Conservation (phyloP, 2,888 invertebrate species). For the Euplagia quadripunctaria region DNA sequence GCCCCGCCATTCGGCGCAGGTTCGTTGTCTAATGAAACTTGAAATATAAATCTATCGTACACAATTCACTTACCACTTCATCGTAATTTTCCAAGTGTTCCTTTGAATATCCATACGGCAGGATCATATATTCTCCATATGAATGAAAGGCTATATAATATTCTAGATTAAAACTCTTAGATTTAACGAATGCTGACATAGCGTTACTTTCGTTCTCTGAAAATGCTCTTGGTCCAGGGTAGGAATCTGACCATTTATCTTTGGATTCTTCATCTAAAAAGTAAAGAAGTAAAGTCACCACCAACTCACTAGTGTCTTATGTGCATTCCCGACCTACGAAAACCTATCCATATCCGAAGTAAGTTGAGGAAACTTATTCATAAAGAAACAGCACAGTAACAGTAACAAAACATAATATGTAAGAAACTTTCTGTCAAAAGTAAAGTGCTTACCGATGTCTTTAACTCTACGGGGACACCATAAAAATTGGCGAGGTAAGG, state of each 20-base stretch:
- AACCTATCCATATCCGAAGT: too few relatives aligned
- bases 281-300: background rate
- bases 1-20: background rate
- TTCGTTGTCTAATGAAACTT: background rate
- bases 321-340: too few relatives aligned
- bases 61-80: slow-evolving; percentile 64
- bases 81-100: slow-evolving; percentile 73
- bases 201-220: slow-evolving; percentile 84
- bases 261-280: background rate
- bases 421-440: too few relatives aligned
- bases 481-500: too few relatives aligned
- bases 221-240: slow-evolving; percentile 80
- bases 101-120: slow-evolving; percentile 83
- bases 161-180: slow-evolving; percentile 66
- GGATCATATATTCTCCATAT: slow-evolving; percentile 88
- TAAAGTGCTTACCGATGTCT: too few relatives aligned
- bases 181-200: slow-evolving; percentile 70
- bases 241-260: slow-evolving; percentile 53
- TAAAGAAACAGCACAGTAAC: too few relatives aligned
- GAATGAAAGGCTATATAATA: slow-evolving; percentile 89
- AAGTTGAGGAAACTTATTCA: too few relatives aligned
- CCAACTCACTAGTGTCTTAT: too few relatives aligned
- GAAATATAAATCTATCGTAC: background rate
- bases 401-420: too few relatives aligned
- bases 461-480: too few relatives aligned